These are phyloP conservation scores for Stegophylla sp. DNA, from an alignment of 2,888 invertebrate genomes.

Conservation along the genomic window DNA sequence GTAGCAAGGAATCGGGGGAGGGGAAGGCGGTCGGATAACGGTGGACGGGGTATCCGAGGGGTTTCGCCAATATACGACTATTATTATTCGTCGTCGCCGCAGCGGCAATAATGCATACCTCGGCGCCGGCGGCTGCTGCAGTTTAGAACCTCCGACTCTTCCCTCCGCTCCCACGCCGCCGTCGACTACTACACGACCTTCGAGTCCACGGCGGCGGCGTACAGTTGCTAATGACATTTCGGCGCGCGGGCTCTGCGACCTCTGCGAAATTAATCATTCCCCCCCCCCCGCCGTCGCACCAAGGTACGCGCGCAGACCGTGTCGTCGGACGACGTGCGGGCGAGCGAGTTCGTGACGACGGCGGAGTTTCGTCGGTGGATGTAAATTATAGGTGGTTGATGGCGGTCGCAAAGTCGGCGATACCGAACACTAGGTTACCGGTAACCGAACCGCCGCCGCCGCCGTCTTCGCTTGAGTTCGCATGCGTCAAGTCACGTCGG, in stretches of 20 bases:
- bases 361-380: too few species aligned
- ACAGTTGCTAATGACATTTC: slow-evolving; percentile 53
- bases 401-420: too few species aligned
- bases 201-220: neutral
- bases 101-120: slow-evolving; percentile 45
- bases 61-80: neutral
- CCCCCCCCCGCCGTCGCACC: neutral
- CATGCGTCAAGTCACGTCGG: too few species aligned
- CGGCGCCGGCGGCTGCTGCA: neutral
- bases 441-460: too few species aligned
- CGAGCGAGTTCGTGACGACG: neutral
- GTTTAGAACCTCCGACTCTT: slow-evolving; percentile 13
- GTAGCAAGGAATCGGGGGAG: neutral
- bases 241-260: slow-evolving; percentile 11
- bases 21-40: neutral
- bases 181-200: too few species aligned
- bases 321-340: neutral
- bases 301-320: neutral
- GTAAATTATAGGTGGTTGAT: too few species aligned
- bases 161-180: neutral
- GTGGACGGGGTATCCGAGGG: neutral
- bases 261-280: slow-evolving; percentile 48
- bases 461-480: too few species aligned
- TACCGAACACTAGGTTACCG: too few species aligned
- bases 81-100: slow-evolving; percentile 15